Conservation (phyloP, 2,113 vertebrate species). For the Polypterus senegalus region DNA sequence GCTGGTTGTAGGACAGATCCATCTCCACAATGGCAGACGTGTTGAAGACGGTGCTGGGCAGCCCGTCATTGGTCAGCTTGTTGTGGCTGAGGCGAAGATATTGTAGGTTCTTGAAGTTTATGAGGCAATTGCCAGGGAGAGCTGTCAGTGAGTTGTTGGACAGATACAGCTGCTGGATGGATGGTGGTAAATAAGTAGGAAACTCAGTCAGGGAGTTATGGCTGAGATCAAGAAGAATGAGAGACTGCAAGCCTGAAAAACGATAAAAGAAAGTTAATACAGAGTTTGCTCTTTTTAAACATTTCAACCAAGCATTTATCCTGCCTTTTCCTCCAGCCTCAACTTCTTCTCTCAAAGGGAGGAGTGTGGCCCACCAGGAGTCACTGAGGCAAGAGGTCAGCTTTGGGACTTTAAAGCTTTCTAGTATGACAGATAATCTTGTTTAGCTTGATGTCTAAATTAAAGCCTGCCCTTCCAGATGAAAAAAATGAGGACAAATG, state of each 20-base stretch:
- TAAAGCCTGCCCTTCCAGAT: too few species aligned
- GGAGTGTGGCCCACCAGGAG: too few species aligned
- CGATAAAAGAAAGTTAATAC: too few species aligned
- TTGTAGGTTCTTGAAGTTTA: conserved; percentile 29
- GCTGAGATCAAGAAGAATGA: conserved; percentile 47
- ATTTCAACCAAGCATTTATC: too few species aligned
- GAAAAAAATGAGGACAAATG: too few species aligned
- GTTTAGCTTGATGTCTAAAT: too few species aligned
- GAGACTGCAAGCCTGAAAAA: conserved; percentile 31
- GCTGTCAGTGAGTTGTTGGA: conserved; percentile 40
- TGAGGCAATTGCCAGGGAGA: conserved; percentile 34
- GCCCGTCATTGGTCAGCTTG: conserved; percentile 23
- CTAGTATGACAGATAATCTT: too few species aligned
- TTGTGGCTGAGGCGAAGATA: conserved; percentile 47
- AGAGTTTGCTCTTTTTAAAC: too few species aligned
- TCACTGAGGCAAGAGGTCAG: too few species aligned
- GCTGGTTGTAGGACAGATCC: conserved; percentile 55
- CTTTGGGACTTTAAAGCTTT: too few species aligned
- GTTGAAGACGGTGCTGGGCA: conserved; percentile 37
- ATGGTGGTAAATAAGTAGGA: conserved; percentile 39
- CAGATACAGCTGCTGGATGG: conserved; percentile 51
- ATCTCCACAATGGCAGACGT: conserved; percentile 48
- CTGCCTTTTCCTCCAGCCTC: too few species aligned
- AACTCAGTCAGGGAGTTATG: conserved; percentile 39
- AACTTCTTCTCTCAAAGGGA: too few species aligned